Conservation (phyloP, 2,797 vertebrate species). For the Taenioides sp. region DNA sequence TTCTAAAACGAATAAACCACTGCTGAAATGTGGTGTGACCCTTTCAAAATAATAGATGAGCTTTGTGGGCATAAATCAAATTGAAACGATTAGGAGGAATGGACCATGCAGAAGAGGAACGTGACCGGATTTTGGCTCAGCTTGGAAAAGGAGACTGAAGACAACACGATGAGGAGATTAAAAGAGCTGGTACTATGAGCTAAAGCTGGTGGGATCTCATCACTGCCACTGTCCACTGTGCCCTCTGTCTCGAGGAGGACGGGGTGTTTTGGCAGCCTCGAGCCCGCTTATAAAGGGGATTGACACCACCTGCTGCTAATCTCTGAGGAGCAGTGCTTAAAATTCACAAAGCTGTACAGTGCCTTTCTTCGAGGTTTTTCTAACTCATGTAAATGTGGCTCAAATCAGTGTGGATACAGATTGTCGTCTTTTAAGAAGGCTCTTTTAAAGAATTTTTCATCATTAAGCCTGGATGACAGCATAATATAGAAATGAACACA, state of each 20-base stretch:
- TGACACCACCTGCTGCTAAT: slow-evolving; percentile 17
- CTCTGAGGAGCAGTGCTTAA: slow-evolving; percentile 7
- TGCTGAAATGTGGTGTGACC: neutral
- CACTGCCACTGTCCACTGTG: slow-evolving; percentile 9
- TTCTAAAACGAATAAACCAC: neutral
- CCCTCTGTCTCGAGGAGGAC: slow-evolving; percentile 9
- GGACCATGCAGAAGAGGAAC: slow-evolving; percentile 13
- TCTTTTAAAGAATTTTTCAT: slow-evolving; percentile 1
- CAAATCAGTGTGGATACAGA: slow-evolving; percentile 2
- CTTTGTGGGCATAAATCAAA: slow-evolving; percentile 11
- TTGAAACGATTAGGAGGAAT: slow-evolving; percentile 5
- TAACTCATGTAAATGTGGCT: slow-evolving; percentile 12
- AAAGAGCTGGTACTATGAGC: neutral
- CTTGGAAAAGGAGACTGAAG: slow-evolving; percentile 5
- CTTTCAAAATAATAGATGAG: slow-evolving; percentile 11
- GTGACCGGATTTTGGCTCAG: slow-evolving; percentile 8
- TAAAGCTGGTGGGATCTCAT: neutral
- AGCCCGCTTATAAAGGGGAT: slow-evolving; percentile 5
- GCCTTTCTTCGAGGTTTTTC: slow-evolving; percentile 1
- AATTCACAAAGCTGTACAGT: slow-evolving; percentile 13
- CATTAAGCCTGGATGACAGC: neutral
- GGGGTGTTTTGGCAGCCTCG: neutral
- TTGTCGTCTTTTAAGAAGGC: neutral
- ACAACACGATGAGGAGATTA: slow-evolving; percentile 13
- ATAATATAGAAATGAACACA: neutral